Evolutionary conservation across 53 echinoderm and acorn worm species (phyloP).

Genomic region (Henricia sp.): DNA sequence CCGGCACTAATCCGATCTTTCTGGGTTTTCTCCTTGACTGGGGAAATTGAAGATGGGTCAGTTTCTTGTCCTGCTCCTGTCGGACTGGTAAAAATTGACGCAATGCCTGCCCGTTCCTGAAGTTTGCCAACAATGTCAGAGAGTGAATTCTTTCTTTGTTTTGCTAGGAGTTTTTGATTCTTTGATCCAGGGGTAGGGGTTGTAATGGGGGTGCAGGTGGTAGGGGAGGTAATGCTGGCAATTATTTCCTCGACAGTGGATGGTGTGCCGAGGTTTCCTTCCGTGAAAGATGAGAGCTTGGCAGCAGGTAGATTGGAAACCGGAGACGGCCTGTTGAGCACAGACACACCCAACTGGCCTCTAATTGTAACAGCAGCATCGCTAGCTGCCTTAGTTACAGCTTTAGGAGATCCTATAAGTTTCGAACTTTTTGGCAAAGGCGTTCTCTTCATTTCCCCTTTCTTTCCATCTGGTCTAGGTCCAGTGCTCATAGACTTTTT

Average conservation of each 20-base stretch:
- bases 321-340: slow-evolving; percentile 42
- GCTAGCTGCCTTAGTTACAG: slow-evolving; percentile 30
- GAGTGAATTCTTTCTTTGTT: slow-evolving; percentile 59
- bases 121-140: slow-evolving; percentile 75
- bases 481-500: slow-evolving; percentile 42
- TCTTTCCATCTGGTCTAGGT: slow-evolving; percentile 44
- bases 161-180: slow-evolving; percentile 22
- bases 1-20: slow-evolving; percentile 52
- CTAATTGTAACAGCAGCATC: background rate
- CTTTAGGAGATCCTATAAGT: slow-evolving; percentile 41
- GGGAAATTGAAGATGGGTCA: slow-evolving; percentile 9
- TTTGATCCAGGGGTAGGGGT: slow-evolving; percentile 75
- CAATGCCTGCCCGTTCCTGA: slow-evolving; percentile 47
- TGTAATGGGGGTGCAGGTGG: slow-evolving; percentile 32
- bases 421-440: slow-evolving; percentile 42
- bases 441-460: slow-evolving; percentile 39
- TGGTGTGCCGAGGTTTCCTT: slow-evolving; percentile 17
- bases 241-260: slow-evolving; percentile 5
- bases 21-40: slow-evolving; percentile 11
- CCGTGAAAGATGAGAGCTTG: slow-evolving; percentile 27
- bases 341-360: background rate
- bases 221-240: background rate
- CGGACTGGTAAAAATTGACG: slow-evolving; percentile 1
- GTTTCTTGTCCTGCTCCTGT: slow-evolving; percentile 33
- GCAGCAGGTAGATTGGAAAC: slow-evolving; percentile 28